Base-by-base conservation (phyloP, 2,888 invertebrate species). In the Acleris literana region DNA sequence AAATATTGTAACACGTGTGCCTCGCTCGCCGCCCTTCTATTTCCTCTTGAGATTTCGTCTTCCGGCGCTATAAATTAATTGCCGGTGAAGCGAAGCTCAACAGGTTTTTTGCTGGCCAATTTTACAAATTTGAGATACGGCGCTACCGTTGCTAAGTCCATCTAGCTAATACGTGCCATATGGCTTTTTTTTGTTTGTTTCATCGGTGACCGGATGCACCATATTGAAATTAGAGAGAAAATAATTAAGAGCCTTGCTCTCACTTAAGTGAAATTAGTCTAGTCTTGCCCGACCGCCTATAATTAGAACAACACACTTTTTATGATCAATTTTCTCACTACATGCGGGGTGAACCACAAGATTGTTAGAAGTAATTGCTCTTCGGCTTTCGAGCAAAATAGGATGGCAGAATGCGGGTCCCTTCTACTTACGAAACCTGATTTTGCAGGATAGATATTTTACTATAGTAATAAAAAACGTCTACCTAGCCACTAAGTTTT, bases 1-100 rank as follows among this genome's bases (percentile, higher is more conserved):
- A 92, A 92, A 92, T 92, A 92, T 92, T 92, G 87, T 91, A 91
- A 91, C 92, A 92, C 92, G 92, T 92, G 92, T 91, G 91, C 86
- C 71, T 74, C 76, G 82, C 81, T 81, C 80, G 75, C 76, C 82
- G 85, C 87, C 87, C 88, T 86, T 86, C 86, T 88, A 89, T 90
- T 91, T 92, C 92, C 90, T 91, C 87, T 90, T 82, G 85, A 91
- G 90, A 91, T 92, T 90, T 91, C 84, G 88, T 90, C 92, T 92
- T 92, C 92, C 92, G 92, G 91, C 84, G 84, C 80, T 84, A 87
- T 86, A 90, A 88, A 90, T 90, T 91, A 88, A 88, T 87, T 84
- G 86, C 73, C 82, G 69, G 80, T 80, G 80, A 79, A 77, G 81
- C 77, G 72, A 61, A 64, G 61, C 73, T 76, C 74, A 69, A 72